A percentile compares a stretch with the other conserved stretches of the same genome.
Evolutionary conservation across 2,113 vertebrate species (phyloP).

Genomic region (Prionailurus bengalensis): DNA sequence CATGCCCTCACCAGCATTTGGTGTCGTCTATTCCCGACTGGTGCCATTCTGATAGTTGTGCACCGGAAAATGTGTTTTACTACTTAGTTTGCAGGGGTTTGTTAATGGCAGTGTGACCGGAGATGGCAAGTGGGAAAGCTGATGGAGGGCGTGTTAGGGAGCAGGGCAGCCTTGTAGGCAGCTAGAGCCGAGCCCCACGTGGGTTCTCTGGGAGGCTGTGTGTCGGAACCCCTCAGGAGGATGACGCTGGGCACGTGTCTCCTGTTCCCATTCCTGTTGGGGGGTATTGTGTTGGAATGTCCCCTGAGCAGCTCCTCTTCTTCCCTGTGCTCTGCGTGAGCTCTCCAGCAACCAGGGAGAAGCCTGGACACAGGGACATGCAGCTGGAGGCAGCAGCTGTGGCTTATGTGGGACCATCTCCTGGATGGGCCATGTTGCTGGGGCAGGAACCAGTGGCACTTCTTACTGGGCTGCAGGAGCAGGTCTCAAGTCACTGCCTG

Average conservation of each 20-base stretch:
- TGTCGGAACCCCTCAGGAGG: background rate
- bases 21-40: background rate
- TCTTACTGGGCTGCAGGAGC: background rate
- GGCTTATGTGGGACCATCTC: background rate
- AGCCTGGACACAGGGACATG: background rate
- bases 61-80: background rate
- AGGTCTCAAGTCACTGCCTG: background rate
- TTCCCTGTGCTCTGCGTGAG: background rate
- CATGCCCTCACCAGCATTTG: background rate
- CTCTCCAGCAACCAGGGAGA: background rate
- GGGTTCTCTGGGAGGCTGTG: background rate
- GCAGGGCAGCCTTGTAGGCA: background rate
- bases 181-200: background rate
- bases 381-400: background rate
- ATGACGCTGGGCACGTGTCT: background rate
- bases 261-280: background rate
- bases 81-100: background rate
- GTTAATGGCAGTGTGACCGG: background rate
- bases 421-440: accelerated
- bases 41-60: background rate
- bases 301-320: no score
- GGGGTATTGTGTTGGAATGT: background rate
- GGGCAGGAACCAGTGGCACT: background rate
- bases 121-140: background rate
- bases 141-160: background rate